Evolutionary conservation across 2,888 invertebrate genomes (phyloP).

Genomic region (Cephus nigrinus): DNA sequence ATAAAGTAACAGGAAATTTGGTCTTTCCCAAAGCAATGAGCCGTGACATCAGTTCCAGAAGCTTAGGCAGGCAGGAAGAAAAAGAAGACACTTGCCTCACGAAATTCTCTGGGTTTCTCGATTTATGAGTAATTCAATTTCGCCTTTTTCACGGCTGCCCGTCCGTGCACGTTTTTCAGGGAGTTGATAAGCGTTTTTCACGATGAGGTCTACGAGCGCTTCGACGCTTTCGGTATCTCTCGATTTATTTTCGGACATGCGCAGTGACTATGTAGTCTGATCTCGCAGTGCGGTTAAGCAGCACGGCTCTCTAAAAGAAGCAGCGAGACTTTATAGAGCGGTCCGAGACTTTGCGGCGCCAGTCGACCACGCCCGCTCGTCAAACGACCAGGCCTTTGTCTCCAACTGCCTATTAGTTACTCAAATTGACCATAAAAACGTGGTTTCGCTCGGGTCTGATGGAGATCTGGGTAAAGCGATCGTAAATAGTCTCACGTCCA

Average conservation of each 20-base stretch:
- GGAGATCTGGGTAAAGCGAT: conserved; percentile 3
- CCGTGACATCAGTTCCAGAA: background rate
- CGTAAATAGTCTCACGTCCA: conserved; percentile 3
- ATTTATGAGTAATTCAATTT: background rate
- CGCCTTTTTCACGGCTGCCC: background rate
- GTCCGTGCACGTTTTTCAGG: background rate
- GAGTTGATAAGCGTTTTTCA: background rate
- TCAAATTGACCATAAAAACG: conserved; percentile 55
- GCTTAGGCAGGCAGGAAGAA: background rate
- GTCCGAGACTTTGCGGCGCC: conserved; percentile 29
- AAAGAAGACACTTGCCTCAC: background rate
- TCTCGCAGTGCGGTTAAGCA: background rate
- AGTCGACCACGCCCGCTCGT: conserved; percentile 48
- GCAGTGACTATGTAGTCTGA: background rate
- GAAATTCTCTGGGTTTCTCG: background rate
- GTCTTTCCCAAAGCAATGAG: background rate
- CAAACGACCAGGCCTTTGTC: conserved; percentile 46
- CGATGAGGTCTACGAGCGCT: background rate
- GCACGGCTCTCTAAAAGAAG: background rate
- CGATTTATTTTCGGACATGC: background rate
- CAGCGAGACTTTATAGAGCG: conserved; percentile 12
- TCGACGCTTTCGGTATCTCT: background rate
- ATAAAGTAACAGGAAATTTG: background rate
- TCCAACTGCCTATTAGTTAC: conserved; percentile 48
- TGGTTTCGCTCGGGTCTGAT: conserved; percentile 23